A percentile compares a stretch with the other conserved stretches of the same genome.
phyloP scores from a whole-genome alignment of 2,113 vertebrate genomes.

The Heliornis fulica region DNA sequence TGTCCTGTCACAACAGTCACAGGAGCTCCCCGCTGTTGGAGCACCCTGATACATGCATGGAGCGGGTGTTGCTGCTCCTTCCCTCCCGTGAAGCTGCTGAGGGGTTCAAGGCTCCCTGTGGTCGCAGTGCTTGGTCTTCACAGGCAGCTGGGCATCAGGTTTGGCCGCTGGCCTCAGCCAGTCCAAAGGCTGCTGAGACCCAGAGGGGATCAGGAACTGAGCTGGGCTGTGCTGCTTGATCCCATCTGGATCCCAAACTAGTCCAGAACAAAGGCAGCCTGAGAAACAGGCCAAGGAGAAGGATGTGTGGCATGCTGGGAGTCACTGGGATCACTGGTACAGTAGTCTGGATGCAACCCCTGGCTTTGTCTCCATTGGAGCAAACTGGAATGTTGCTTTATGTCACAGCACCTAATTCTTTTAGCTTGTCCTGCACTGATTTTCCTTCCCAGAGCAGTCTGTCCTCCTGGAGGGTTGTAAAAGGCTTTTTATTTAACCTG shows the following conservation, averaged over 20 bases:
- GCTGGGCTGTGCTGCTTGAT: background rate
- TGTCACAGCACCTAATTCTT: background rate
- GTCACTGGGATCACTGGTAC: background rate
- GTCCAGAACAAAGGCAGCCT: background rate
- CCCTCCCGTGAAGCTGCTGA: background rate
- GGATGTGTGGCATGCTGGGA: background rate
- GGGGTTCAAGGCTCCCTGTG: background rate
- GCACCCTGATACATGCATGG: background rate
- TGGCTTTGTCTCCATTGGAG: background rate
- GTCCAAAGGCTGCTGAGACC: background rate
- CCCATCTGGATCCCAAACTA: background rate
- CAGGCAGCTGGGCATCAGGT: background rate
- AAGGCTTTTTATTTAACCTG: background rate
- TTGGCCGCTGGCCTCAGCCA: background rate
- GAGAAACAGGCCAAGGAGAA: background rate
- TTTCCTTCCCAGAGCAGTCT: background rate
- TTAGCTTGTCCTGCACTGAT: background rate
- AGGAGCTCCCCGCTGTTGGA: background rate
- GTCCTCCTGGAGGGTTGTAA: background rate
- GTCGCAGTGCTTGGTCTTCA: background rate
- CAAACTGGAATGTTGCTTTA: background rate
- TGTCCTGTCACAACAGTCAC: no score
- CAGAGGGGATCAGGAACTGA: background rate
- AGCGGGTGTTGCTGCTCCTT: background rate
- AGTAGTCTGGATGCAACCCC: background rate